Conservation (phyloP, 1,140 invertebrate genomes). For the Yoshiicerus persimilis region DNA sequence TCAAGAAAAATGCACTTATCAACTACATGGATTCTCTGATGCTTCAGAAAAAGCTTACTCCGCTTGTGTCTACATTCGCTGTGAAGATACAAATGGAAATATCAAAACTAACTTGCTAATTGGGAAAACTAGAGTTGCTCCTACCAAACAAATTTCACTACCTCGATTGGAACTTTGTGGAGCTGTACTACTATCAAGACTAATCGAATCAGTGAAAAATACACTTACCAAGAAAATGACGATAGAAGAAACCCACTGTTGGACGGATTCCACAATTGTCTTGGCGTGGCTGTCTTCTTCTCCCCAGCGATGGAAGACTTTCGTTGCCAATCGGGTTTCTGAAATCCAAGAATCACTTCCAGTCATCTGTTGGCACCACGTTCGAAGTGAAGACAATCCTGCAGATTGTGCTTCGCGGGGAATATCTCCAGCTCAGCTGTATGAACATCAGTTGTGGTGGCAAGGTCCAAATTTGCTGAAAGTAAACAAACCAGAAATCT, state of each 20-base stretch:
- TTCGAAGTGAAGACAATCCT: no score
- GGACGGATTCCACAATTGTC: no score
- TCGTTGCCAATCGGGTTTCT: conserved; percentile 55
- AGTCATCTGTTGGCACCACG: conserved; percentile 50
- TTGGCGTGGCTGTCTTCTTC: no score
- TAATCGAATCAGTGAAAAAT: background rate
- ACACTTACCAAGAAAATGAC: background rate
- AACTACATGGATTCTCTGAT: background rate
- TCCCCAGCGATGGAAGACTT: conserved; percentile 53
- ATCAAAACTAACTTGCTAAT: background rate
- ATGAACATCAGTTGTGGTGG: conserved; percentile 53
- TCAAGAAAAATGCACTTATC: no score
- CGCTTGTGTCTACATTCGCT: background rate
- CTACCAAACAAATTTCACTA: background rate
- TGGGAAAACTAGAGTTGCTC: background rate
- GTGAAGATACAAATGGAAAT: background rate
- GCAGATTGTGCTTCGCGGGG: no score
- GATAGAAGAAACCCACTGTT: conserved; percentile 40
- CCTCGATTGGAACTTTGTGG: background rate
- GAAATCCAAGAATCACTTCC: conserved; percentile 51
- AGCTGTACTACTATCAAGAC: background rate
- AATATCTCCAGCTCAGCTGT: conserved; percentile 49
- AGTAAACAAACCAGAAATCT: no score
- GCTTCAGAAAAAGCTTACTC: no score
- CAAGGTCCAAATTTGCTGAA: conserved; percentile 51